phyloP scores from a whole-genome alignment of 1,140 invertebrate genomes.

The Rhopalosiphum maidis region DNA sequence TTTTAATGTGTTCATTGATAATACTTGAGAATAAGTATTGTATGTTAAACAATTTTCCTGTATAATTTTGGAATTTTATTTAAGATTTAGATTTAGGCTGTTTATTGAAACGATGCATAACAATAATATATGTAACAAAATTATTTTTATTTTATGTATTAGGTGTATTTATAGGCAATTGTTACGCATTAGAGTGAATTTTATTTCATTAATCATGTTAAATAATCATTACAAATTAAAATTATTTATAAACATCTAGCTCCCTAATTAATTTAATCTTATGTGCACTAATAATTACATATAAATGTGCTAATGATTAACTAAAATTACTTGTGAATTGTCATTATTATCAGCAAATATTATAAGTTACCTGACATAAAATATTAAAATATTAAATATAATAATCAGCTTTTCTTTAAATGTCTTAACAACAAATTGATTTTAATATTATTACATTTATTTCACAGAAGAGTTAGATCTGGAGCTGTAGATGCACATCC shows the following conservation, averaged over 20 bases:
- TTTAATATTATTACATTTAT: constrained; percentile 54
- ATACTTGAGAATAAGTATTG: too few relatives aligned
- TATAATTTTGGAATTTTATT: neutral
- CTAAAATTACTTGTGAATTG: neutral
- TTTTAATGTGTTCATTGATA: neutral
- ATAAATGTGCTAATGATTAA: neutral
- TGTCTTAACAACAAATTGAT: neutral
- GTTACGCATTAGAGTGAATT: neutral
- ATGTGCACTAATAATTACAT: neutral
- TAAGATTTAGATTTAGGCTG: neutral
- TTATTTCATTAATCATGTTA: neutral
- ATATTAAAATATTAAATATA: neutral
- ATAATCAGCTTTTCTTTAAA: neutral
- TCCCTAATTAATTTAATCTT: too few relatives aligned
- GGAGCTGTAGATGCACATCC: constrained; percentile 90
- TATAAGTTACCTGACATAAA: neutral
- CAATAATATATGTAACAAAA: neutral
- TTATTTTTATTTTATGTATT: neutral
- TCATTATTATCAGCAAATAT: neutral
- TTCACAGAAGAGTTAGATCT: constrained; percentile 73
- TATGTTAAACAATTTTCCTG: neutral
- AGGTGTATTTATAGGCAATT: neutral
- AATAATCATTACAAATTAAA: neutral
- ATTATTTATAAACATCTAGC: neutral
- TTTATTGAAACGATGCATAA: neutral